Conservation (phyloP, 2,797 vertebrate genomes). For the Malurus splendens region DNA sequence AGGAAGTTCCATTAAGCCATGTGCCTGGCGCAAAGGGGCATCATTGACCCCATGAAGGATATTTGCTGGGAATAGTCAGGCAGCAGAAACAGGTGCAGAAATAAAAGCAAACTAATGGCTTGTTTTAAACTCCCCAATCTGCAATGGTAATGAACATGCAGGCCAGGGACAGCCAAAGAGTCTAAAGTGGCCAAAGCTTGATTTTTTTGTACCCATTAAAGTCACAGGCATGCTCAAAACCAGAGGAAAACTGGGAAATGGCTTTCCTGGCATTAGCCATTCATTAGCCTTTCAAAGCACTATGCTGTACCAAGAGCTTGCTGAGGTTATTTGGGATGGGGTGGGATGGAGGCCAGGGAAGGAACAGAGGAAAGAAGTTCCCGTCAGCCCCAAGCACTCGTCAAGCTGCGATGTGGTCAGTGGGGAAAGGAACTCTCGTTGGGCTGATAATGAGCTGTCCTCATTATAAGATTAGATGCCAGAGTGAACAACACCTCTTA, state of each 20-base stretch:
- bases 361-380: not conserved
- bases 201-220: not conserved
- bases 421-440: not conserved
- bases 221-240: not conserved
- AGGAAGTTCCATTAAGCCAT: constrained; percentile 44
- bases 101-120: constrained; percentile 1
- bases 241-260: not conserved
- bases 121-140: not conserved
- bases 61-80: not conserved
- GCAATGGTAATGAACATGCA: not conserved
- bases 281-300: not conserved
- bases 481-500: constrained; percentile 67
- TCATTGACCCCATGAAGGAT: not conserved
- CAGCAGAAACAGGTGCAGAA: constrained; percentile 47
- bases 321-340: not conserved
- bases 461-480: constrained; percentile 71
- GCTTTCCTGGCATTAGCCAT: not conserved
- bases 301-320: not conserved
- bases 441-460: constrained; percentile 55
- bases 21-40: not conserved
- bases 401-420: not conserved
- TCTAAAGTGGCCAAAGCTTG: not conserved
- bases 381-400: not conserved
- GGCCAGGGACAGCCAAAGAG: not conserved
- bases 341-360: not conserved